A percentile compares a stretch with the other conserved stretches of the same genome.
Conservation (phyloP, 2,888 invertebrate genomes). For the Petrolisthes manimaculis region DNA sequence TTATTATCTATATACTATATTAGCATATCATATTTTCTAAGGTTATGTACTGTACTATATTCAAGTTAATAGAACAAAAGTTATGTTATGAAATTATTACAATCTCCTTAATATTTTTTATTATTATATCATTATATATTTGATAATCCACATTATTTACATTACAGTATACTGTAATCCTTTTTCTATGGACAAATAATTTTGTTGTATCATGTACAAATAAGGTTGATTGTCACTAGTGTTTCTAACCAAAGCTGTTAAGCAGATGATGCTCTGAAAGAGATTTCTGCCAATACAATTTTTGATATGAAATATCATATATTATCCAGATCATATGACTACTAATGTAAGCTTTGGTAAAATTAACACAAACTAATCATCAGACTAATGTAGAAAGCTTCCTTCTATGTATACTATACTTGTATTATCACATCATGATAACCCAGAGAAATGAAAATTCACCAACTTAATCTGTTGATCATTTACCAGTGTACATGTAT, state of each 20-base stretch:
- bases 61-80: background rate
- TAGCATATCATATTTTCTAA: background rate
- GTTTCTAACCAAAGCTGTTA: background rate
- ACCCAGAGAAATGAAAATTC: too few species aligned
- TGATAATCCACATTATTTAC: too few species aligned
- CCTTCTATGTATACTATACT: too few species aligned
- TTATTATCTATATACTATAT: background rate
- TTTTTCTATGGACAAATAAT: background rate
- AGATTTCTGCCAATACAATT: background rate
- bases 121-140: background rate
- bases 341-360: background rate
- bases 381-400: background rate
- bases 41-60: background rate
- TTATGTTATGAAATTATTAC: background rate
- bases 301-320: slow-evolving; percentile 3
- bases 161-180: too few species aligned
- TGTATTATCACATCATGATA: too few species aligned
- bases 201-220: slow-evolving; percentile 3
- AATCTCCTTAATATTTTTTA: background rate
- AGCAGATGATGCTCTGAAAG: background rate
- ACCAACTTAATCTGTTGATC: too few species aligned
- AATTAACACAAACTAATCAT: background rate
- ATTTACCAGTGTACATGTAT: too few species aligned
- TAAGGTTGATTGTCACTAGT: background rate
- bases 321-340: background rate